Percentiles rank a stretch among this genome's conserved stretches.
These are phyloP conservation scores for Dryobates pubescens DNA, from an alignment of 2,797 vertebrate species.

Conservation along the genomic window DNA sequence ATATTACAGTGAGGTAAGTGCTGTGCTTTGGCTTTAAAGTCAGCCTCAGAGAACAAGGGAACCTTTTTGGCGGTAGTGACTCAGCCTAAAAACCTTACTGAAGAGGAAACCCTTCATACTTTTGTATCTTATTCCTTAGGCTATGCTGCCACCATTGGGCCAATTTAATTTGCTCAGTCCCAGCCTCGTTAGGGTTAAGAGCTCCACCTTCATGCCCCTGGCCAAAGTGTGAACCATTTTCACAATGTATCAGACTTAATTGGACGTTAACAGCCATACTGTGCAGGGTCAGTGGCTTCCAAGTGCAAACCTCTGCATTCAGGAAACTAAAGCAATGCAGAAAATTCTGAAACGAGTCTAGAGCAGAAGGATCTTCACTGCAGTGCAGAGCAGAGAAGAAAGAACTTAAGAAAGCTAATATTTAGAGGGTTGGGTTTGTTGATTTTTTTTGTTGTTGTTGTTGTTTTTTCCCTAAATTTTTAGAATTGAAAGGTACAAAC, in stretches of 20 bases:
- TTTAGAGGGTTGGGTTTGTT: too few species aligned
- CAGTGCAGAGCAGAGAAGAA: not conserved
- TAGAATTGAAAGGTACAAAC: not conserved
- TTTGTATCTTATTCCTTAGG: constrained; percentile 45
- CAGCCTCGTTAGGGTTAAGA: not conserved
- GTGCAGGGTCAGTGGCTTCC: not conserved
- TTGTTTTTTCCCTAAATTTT: not conserved
- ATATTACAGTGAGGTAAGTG: not conserved
- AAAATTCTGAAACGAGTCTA: not conserved
- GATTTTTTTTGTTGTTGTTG: not conserved
- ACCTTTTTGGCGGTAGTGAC: not conserved
- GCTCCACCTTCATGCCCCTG: not conserved
- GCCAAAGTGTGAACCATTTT: not conserved
- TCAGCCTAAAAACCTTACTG: constrained; percentile 7
- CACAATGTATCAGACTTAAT: not conserved
- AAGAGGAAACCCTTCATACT: not conserved
- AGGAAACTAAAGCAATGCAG: not conserved
- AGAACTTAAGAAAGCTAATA: not conserved
- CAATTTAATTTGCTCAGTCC: constrained; percentile 10
- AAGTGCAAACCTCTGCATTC: not conserved
- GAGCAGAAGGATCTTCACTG: not conserved
- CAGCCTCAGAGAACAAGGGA: not conserved
- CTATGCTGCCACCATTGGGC: constrained; percentile 77
- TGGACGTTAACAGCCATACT: not conserved
- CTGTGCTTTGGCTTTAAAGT: not conserved